Evolutionary conservation across 1,140 invertebrate genomes (phyloP), one percentile per base, ranked within the genome.

Genomic region (Geopemphigus sp.): DNA sequence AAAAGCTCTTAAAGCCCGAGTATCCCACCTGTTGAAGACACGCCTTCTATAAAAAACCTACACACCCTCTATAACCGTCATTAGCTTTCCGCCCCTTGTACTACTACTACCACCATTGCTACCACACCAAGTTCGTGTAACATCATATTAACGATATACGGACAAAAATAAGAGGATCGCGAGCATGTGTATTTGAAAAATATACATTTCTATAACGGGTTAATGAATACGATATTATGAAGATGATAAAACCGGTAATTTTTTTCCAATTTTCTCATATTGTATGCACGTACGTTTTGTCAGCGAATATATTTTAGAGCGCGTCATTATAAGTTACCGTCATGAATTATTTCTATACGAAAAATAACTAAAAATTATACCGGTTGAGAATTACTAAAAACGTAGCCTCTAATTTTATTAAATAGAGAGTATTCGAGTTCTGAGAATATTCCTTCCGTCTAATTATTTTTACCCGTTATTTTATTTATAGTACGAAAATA

Each of bases 21-120:
- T 63, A 47, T 50, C 0, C 57, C 74, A 78, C 74, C 74, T 78
- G 74, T 78, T 78, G 74, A 78, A 61, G 74, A 78, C 74, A 78
- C 74, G 74, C 74, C 74, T 61, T 5, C 39, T n/a, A 1, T 29
- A 24, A 50, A 68, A 66, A 45, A 45, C n/a, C 64, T 66, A 22
- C 14, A 68, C 66, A 50, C 66, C 66, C 66, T 54, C 66, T 39
- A n/a, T 66, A 66, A n/a, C 63, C 22, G 14, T 68, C 66, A 68
- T 68, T 76, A 76, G n/a, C 53, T 73, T 73, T 73, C 19, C 70
- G 54, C 70, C 70, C 70, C 54, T 17, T 56, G 12, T 68, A 22
- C 24, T 19, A 56, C 24, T 17, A 29, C 47, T 56, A 73, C 26
- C 70, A 54, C n/a, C n/a, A n/a, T n/a, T n/a, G n/a, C n/a, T n/a